Evolutionary conservation across 53 echinoderm and acorn worm species (phyloP).

Genomic region (Patiria pectinifera): DNA sequence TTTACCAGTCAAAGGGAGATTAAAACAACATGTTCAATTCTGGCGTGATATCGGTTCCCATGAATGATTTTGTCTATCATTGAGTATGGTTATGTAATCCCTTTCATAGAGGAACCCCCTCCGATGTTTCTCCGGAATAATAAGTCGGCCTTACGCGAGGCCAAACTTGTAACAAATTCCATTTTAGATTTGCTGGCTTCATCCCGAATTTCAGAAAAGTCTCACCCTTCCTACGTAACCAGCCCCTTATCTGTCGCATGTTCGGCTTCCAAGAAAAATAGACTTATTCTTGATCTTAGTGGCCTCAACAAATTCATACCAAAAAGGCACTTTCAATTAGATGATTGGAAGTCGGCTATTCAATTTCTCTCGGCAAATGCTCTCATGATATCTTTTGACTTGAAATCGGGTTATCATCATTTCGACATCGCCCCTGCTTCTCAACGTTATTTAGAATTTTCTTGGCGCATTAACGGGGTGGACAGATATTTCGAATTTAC

Average conservation of each 20-base stretch:
- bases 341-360: slow-evolving; percentile 23
- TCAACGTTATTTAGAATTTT: slow-evolving; percentile 8
- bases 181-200: slow-evolving; percentile 9
- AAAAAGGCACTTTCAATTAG: slow-evolving; percentile 16
- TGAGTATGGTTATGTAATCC: neutral
- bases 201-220: neutral
- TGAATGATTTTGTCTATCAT: slow-evolving; percentile 14
- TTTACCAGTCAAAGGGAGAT: neutral
- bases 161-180: neutral
- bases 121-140: slow-evolving; percentile 1
- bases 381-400: slow-evolving; percentile 1
- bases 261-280: slow-evolving; percentile 26
- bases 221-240: neutral
- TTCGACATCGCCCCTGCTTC: neutral
- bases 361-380: slow-evolving; percentile 13
- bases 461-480: slow-evolving; percentile 9
- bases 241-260: neutral
- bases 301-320: neutral
- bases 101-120: too few species aligned
- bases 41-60: slow-evolving; percentile 21
- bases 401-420: slow-evolving; percentile 36
- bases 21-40: slow-evolving; percentile 2
- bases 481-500: slow-evolving; percentile 31
- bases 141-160: slow-evolving; percentile 17
- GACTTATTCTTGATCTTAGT: slow-evolving; percentile 21